phyloP scores from a whole-genome alignment of 2,797 vertebrate genomes.

The Capromys pilorides region DNA sequence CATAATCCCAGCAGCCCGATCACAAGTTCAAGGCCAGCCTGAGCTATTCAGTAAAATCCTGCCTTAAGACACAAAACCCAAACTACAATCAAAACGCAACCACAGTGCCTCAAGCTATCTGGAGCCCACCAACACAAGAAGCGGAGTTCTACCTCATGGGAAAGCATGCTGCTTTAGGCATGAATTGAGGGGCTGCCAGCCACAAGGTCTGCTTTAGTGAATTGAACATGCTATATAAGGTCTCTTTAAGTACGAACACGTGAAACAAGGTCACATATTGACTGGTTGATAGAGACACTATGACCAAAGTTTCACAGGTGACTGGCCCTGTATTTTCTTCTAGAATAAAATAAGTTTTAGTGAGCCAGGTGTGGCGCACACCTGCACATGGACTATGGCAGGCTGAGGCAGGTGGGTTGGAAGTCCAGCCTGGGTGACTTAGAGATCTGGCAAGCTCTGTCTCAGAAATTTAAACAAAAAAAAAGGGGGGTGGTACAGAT shows the following conservation, averaged over 20 bases:
- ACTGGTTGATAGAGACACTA: neutral
- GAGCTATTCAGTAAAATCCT: too few species aligned
- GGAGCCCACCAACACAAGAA: neutral
- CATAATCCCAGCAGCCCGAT: neutral
- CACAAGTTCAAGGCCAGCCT: neutral
- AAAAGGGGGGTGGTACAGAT: neutral
- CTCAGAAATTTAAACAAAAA: neutral
- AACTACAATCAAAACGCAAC: neutral
- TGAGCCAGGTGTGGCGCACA: neutral
- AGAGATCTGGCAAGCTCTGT: neutral
- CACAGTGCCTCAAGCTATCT: neutral
- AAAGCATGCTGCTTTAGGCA: neutral
- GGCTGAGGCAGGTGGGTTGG: neutral
- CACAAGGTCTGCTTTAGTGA: neutral
- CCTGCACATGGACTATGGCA: neutral
- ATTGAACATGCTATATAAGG: neutral
- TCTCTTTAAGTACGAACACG: constrained; percentile 32
- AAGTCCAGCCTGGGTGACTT: neutral
- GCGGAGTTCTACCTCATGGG: too few species aligned
- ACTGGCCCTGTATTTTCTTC: neutral
- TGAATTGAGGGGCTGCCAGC: neutral
- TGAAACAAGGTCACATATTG: neutral
- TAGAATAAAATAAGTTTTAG: neutral
- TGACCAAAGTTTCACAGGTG: neutral
- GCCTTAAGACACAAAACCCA: neutral